Conservation (phyloP, 2,797 vertebrate species). For the Graptemys geographica region DNA sequence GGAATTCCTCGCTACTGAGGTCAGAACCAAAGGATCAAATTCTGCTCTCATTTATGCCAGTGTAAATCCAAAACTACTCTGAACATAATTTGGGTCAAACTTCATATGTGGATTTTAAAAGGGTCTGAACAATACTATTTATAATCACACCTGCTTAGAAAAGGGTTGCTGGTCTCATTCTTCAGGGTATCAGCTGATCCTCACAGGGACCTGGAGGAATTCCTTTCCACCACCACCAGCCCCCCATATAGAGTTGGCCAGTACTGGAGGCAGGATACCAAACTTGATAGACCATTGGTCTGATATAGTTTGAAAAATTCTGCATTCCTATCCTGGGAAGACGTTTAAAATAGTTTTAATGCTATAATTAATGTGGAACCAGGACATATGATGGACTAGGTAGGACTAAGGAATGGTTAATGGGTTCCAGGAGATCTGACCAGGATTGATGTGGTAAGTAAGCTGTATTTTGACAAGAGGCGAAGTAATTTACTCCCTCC, state of each 20-base stretch:
- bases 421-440: background rate
- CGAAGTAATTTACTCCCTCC: background rate
- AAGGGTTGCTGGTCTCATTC: background rate
- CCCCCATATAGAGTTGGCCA: background rate
- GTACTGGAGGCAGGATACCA: background rate
- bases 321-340: background rate
- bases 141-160: background rate
- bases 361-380: background rate
- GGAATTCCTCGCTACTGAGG: background rate
- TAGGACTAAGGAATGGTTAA: background rate
- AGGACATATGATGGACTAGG: background rate
- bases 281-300: background rate
- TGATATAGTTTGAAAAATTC: background rate
- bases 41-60: background rate
- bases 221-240: background rate
- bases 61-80: background rate
- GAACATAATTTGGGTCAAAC: background rate
- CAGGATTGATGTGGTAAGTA: background rate
- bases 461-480: background rate
- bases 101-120: background rate
- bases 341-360: background rate
- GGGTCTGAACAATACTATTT: background rate
- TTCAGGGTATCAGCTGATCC: background rate
- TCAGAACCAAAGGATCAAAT: background rate
- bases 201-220: background rate